Base-by-base conservation (phyloP, 2,113 vertebrate species). In the Melozone crissalis region DNA sequence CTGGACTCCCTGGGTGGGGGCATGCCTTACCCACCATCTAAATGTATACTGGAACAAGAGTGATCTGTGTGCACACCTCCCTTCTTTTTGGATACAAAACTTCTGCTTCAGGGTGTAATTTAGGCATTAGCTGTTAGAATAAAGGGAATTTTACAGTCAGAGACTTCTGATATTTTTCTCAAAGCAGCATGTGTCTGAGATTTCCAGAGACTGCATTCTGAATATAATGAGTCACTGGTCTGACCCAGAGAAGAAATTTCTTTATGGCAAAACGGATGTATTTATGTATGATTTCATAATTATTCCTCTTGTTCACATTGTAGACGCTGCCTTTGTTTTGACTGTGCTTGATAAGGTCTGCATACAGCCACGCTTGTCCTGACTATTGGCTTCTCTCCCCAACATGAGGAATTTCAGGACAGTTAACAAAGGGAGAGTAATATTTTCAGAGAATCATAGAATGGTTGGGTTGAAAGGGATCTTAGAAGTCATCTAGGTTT, bases 271-370 rank as follows among this genome's bases (percentile, higher is more conserved):
- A 87, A 63, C 17, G 1, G 0, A 73, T 81, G 27, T 66, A 65
- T 87, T 94, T 94, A 78, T 79, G n/a, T 59, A 74, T 55, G 55
- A 71, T 69, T 87, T 79, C 67, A 59, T 85, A 66, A 94, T 78
- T 85, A 88, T 93, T 86, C n/a, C 49, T 85, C 52, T 52, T 49
- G 30, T 63, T 93, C 22, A 2, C 2, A 0, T 35, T 6, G 7
- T 41, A 76, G 49, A 76, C 46, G 18, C 19, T 76, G 57, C 7
- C 18, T 59, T 94, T 95, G 51, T 88, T 90, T 85, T 55, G 63
- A 35, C 82, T 80, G 37, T 51, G 33, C 52, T 59, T 74, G 24
- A 67, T 77, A 72, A 81, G 57, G 52, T 80, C 41, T 84, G 61
- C 2, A 2, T 19, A 52, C 16, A 84, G 17, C 21, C 63, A 23